Evolutionary conservation across 2,113 vertebrate genomes (phyloP), one percentile per base, ranked within the genome.

Genomic region (Hydrolagus affinis): DNA sequence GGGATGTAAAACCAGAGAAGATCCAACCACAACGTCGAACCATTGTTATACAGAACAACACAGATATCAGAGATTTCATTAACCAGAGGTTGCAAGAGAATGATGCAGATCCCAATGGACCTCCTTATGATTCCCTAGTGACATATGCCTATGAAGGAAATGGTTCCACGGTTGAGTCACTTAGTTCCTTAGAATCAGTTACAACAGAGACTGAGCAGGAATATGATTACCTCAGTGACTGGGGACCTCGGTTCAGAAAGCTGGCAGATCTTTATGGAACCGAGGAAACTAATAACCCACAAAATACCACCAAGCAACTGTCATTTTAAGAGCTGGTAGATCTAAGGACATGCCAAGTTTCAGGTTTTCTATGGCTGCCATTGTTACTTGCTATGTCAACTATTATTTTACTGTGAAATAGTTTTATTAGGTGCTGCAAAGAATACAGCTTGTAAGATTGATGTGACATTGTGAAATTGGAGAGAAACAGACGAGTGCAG

Each of bases 61-160:
- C 93, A 70, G 96, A 99, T 90, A 96, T 99, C 87, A 94, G 95
- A 88, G 94, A 96, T 89, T 99, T 98, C 92, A 98, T 99, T 89
- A 88, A 91, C 89, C 95, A 96, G 88, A 94, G 96, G 88, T 93
- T 99, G 25, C 91, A 94, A 87, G 97, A 98, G 86, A 95, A 97
- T 4, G 97, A 99, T 85, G 85, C 86, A 2, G 97, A 99, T 91
- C 95, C 94, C 59, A 87, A 92, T 0, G 97, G 96, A 0, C 97
- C 98, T 0, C 98, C 97, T 0, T 99, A 99, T 57, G 98, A 99
- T 89, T 99, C 98, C 8, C 86, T 99, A 92, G 97, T 96, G 68
- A 99, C 97, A 0, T 99, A 97, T 14, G 98, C 97, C 32, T 99
- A 99, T 12, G 98, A 99, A 90, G 98, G 98, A 19, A 93, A 93